phyloP scores from a whole-genome alignment of 92 coral and sea anemone species.

The Pocillopora grandis region DNA sequence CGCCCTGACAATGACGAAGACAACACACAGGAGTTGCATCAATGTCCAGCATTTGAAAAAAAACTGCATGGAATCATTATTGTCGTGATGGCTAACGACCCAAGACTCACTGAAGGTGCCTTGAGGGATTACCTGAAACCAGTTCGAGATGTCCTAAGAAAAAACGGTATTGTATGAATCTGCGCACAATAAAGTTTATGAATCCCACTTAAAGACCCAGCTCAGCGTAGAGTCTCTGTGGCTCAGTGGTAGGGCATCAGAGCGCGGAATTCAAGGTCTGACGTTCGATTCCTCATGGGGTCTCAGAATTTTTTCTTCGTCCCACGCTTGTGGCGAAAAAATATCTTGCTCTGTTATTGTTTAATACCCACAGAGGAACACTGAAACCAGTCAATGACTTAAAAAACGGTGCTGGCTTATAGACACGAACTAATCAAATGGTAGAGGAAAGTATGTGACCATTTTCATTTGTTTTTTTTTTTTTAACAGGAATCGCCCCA shows the following conservation, averaged over 20 bases:
- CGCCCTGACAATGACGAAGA: neutral
- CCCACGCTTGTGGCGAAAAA: too few relatives aligned
- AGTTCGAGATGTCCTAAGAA: slow-evolving; percentile 40
- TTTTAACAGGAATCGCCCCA: slow-evolving; percentile 28
- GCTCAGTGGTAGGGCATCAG: too few relatives aligned
- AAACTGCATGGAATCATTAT: slow-evolving; percentile 59
- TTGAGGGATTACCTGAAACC: slow-evolving; percentile 55
- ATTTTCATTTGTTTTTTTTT: neutral
- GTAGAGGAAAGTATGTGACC: neutral
- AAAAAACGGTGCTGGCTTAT: neutral
- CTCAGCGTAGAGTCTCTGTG: too few relatives aligned
- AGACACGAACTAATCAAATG: neutral
- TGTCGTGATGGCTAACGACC: slow-evolving; percentile 64
- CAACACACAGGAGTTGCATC: neutral
- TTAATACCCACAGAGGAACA: too few relatives aligned
- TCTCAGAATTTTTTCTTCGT: too few relatives aligned
- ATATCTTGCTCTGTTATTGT: too few relatives aligned
- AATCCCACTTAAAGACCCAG: too few relatives aligned
- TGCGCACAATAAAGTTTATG: too few relatives aligned
- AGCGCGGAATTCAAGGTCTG: too few relatives aligned
- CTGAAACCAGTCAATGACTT: neutral
- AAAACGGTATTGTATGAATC: slow-evolving; percentile 27
- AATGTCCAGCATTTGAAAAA: slow-evolving; percentile 19
- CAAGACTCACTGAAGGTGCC: slow-evolving; percentile 40
- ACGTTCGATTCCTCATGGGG: too few relatives aligned